phyloP scores from a whole-genome alignment of 2,888 invertebrate genomes.

The Junonia oenone region DNA sequence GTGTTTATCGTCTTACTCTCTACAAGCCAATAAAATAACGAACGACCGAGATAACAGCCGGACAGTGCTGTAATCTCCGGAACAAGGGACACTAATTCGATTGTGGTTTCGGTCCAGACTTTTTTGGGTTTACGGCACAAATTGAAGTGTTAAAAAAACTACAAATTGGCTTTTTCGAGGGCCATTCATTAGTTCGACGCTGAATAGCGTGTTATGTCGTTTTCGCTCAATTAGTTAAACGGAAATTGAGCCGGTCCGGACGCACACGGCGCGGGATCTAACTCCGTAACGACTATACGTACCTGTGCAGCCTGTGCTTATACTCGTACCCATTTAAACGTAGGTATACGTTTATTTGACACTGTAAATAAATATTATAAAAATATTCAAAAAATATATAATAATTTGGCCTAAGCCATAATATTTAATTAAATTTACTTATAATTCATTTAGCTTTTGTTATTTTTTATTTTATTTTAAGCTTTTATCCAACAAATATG shows the following conservation, averaged over 20 bases:
- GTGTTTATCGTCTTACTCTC: conserved; percentile 78
- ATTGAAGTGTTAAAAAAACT: conserved; percentile 79
- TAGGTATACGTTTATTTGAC: too few relatives aligned
- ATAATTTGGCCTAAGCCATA: too few relatives aligned
- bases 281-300: background rate
- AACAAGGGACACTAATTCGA: conserved; percentile 80
- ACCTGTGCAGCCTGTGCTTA: too few relatives aligned
- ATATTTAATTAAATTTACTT: too few relatives aligned
- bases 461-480: too few relatives aligned
- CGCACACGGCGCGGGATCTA: conserved; percentile 46
- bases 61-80: conserved; percentile 78
- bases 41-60: conserved; percentile 76
- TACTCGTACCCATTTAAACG: too few relatives aligned
- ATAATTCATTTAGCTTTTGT: too few relatives aligned
- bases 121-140: conserved; percentile 78
- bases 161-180: conserved; percentile 75
- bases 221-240: conserved; percentile 79
- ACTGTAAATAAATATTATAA: too few relatives aligned
- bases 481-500: too few relatives aligned
- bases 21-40: conserved; percentile 79
- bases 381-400: too few relatives aligned
- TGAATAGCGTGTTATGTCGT: conserved; percentile 74
- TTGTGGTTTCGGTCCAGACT: conserved; percentile 76
- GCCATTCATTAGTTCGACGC: conserved; percentile 73
- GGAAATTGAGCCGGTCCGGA: conserved; percentile 56